phyloP scores from a whole-genome alignment of 2,113 vertebrate species.

The Equus przewalskii region DNA sequence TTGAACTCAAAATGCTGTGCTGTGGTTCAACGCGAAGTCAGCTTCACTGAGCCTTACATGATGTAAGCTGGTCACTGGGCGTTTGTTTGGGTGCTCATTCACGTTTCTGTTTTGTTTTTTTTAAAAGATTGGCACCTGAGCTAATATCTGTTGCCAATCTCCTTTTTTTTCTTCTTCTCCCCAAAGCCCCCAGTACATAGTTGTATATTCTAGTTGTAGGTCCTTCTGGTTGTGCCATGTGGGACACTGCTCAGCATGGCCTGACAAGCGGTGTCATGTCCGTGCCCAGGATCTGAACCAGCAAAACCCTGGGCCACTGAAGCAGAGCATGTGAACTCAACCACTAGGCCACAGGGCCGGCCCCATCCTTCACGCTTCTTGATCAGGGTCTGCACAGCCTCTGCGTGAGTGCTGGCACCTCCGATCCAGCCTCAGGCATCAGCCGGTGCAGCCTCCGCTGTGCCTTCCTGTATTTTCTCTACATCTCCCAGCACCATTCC shows the following conservation, averaged over 20 bases:
- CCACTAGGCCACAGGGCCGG: no score
- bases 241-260: no score
- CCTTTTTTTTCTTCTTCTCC: no score
- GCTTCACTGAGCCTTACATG: not conserved
- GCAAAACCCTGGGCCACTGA: no score
- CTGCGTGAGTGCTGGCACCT: fast-evolving
- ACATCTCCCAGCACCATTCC: not conserved
- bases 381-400: fast-evolving
- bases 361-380: fast-evolving
- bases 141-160: no score
- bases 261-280: no score
- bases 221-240: no score
- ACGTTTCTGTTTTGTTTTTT: not conserved
- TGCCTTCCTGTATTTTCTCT: not conserved
- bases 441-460: fast-evolving
- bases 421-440: fast-evolving
- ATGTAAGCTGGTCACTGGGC: fast-evolving
- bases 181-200: no score
- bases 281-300: no score
- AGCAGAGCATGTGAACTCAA: no score
- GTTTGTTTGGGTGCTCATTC: not conserved
- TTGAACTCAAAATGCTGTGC: not conserved
- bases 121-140: no score
- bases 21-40: fast-evolving
- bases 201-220: no score